These are phyloP conservation scores for Chaetodon trifasciatus DNA, from an alignment of 2,797 vertebrate species.

Conservation along the genomic window DNA sequence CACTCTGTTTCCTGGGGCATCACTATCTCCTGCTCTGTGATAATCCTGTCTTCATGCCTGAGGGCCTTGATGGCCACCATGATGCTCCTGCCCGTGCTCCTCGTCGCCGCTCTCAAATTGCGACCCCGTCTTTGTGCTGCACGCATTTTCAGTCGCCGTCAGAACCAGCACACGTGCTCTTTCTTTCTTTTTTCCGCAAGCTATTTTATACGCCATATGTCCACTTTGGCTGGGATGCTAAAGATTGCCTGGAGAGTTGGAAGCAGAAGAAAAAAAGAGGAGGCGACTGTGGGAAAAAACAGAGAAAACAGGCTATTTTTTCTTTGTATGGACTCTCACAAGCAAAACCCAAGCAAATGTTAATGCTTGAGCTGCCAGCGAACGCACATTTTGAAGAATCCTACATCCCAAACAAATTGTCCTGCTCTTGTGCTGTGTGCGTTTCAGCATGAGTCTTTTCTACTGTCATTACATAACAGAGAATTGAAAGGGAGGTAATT, in stretches of 20 bases:
- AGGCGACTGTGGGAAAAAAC: slow-evolving; percentile 12
- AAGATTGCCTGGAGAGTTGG: slow-evolving; percentile 55
- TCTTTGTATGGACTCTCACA: slow-evolving; percentile 15
- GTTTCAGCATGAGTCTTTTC: slow-evolving; percentile 6
- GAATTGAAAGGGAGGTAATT: slow-evolving; percentile 63
- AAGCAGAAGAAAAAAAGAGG: slow-evolving; percentile 29
- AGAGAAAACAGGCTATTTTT: slow-evolving; percentile 23
- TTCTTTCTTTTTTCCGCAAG: slow-evolving; percentile 12
- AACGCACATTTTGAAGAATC: slow-evolving; percentile 30
- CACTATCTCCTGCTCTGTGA: slow-evolving; percentile 69
- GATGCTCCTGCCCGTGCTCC: slow-evolving; percentile 44
- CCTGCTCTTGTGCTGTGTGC: not conserved
- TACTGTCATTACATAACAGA: slow-evolving; percentile 47
- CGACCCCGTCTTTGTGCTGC: slow-evolving; percentile 29
- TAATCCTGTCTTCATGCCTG: slow-evolving; percentile 63
- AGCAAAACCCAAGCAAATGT: slow-evolving; percentile 20
- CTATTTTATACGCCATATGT: slow-evolving; percentile 62
- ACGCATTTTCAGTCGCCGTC: slow-evolving; percentile 7
- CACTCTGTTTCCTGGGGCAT: slow-evolving; percentile 60
- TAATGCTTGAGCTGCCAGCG: slow-evolving; percentile 10
- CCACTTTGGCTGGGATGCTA: slow-evolving; percentile 49
- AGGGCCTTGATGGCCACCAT: slow-evolving; percentile 52
- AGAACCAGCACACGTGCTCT: not conserved
- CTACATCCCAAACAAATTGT: slow-evolving; percentile 3
- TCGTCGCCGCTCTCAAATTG: slow-evolving; percentile 43